phyloP scores from a whole-genome alignment of 2,888 invertebrate genomes.

The Sesamia inferens region DNA sequence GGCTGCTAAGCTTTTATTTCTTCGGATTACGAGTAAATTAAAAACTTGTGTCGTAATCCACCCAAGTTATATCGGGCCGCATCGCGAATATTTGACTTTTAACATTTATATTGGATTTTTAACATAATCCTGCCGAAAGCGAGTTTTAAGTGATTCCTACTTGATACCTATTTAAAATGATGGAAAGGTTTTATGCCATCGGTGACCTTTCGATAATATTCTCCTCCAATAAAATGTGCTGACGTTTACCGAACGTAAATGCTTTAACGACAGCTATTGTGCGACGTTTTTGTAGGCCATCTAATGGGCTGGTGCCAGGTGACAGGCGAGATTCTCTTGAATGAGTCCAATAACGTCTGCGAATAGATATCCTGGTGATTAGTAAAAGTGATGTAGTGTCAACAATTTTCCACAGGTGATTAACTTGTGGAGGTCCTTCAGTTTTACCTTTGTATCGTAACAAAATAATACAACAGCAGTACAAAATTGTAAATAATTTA shows the following conservation, averaged over 20 bases:
- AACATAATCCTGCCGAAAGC: conserved; percentile 74
- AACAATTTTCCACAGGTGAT: not conserved
- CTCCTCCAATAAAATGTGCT: conserved; percentile 39
- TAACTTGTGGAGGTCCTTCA: not conserved
- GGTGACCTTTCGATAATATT: conserved; percentile 52
- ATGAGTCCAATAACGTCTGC: conserved; percentile 15
- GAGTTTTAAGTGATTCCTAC: conserved; percentile 56
- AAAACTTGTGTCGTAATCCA: conserved; percentile 72
- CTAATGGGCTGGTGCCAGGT: conserved; percentile 32
- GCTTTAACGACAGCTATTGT: conserved; percentile 53
- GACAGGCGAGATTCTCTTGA: conserved; percentile 16
- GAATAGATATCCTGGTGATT: conserved; percentile 2
- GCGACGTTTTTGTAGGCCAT: conserved; percentile 22
- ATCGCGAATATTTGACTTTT: conserved; percentile 72
- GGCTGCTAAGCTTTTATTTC: conserved; percentile 63
- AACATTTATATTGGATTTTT: conserved; percentile 82
- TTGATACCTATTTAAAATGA: conserved; percentile 45
- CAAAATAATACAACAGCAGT: not conserved
- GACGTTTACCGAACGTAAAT: conserved; percentile 50
- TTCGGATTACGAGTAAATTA: conserved; percentile 75
- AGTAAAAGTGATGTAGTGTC: conserved; percentile 17
- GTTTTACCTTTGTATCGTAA: not conserved
- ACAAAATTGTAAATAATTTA: too few species aligned
- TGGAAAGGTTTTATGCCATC: conserved; percentile 41
- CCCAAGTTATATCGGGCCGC: conserved; percentile 77